phyloP scores from a whole-genome alignment of 2,113 vertebrate genomes.

The Larimichthys polyactis region DNA sequence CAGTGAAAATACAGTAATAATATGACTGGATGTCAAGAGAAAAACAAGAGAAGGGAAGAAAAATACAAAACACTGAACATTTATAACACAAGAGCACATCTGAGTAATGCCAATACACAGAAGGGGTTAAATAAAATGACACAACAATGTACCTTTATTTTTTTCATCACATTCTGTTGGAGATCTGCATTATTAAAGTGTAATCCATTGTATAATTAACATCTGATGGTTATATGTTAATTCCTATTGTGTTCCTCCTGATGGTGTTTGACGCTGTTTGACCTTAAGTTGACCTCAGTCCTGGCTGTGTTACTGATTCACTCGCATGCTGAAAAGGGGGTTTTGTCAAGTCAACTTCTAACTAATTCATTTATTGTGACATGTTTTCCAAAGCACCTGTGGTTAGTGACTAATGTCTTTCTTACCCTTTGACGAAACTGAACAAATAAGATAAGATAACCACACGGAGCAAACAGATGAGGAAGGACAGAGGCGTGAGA shows the following conservation, averaged over 20 bases:
- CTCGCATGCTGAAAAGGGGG: not conserved
- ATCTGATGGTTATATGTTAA: too few relatives aligned
- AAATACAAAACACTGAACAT: not conserved
- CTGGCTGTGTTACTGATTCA: slow-evolving; percentile 39
- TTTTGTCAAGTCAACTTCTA: not conserved
- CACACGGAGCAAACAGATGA: slow-evolving; percentile 26
- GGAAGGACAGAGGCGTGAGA: slow-evolving; percentile 27
- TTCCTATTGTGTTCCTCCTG: not conserved
- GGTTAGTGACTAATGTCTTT: not conserved
- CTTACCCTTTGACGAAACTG: not conserved
- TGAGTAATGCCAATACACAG: not conserved
- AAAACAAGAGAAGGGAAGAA: not conserved
- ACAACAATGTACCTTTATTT: too few relatives aligned
- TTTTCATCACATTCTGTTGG: not conserved
- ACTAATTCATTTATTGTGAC: not conserved
- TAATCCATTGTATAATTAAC: not conserved
- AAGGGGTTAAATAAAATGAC: too few relatives aligned
- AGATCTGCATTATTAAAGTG: not conserved
- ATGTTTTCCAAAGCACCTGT: not conserved
- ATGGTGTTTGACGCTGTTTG: not conserved
- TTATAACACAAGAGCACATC: not conserved
- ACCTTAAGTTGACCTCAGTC: slow-evolving; percentile 7
- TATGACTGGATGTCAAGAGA: not conserved
- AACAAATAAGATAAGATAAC: slow-evolving; percentile 29
- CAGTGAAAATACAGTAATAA: not conserved